A percentile compares a stretch with the other conserved stretches of the same genome.
phyloP scores from a whole-genome alignment of 2,888 invertebrate genomes.

The Scaptomyza polygonia region DNA sequence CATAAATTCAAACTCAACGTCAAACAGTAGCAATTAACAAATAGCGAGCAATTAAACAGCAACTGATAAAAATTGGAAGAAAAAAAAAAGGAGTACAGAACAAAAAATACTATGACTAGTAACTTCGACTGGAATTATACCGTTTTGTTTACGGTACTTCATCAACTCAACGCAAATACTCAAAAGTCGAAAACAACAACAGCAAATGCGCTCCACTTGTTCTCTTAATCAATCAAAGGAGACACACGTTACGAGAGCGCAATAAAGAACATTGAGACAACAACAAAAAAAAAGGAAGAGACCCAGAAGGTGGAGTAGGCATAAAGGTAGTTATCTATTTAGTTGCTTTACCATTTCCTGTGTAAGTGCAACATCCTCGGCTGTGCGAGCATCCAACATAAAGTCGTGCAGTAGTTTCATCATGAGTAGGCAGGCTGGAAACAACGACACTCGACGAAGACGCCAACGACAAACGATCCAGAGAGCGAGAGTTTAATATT shows the following conservation, averaged over 20 bases:
- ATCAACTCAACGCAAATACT: constrained; percentile 14
- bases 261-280: not conserved
- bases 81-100: not conserved
- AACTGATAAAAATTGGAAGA: not conserved
- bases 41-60: constrained; percentile 2
- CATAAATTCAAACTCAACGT: not conserved
- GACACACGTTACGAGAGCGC: constrained; percentile 9
- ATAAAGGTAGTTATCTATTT: constrained; percentile 14
- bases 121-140: not conserved
- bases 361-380: constrained; percentile 82
- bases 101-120: constrained; percentile 3
- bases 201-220: constrained; percentile 19
- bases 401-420: constrained; percentile 84
- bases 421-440: constrained; percentile 68
- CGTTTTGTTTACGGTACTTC: constrained; percentile 7
- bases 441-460: constrained; percentile 9
- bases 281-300: not conserved
- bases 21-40: constrained; percentile 12
- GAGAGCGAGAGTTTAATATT: constrained; percentile 39
- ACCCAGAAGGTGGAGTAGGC: not conserved
- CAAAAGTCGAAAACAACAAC: not conserved
- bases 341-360: constrained; percentile 83
- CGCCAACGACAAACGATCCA: constrained; percentile 38
- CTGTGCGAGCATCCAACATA: constrained; percentile 84
- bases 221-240: constrained; percentile 42